phyloP scores from a whole-genome alignment of 2,797 vertebrate species.

The Lophius americanus region DNA sequence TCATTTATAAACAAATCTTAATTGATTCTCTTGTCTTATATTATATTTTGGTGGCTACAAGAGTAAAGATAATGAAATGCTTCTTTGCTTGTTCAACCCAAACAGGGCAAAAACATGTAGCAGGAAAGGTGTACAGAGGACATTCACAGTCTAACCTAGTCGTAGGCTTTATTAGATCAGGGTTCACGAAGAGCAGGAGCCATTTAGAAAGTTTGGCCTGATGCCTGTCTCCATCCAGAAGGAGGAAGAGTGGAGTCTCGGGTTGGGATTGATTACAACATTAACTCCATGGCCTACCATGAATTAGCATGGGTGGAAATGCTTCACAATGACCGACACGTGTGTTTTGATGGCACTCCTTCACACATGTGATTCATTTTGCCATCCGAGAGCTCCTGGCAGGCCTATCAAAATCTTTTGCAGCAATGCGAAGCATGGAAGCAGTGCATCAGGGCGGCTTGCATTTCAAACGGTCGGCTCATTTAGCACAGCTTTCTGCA shows the following conservation, averaged over 20 bases:
- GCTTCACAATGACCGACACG: slow-evolving; percentile 69
- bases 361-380: slow-evolving; percentile 66
- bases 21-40: too few relatives aligned
- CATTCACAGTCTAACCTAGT: slow-evolving; percentile 51
- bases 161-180: slow-evolving; percentile 59
- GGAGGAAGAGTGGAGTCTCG: slow-evolving; percentile 61
- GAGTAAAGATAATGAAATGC: neutral
- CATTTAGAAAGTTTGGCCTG: slow-evolving; percentile 72
- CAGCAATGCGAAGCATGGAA: slow-evolving; percentile 71
- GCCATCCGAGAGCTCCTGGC: slow-evolving; percentile 69
- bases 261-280: slow-evolving; percentile 73
- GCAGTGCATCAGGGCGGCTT: slow-evolving; percentile 71
- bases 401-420: slow-evolving; percentile 55
- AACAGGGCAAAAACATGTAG: slow-evolving; percentile 36
- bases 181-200: slow-evolving; percentile 57
- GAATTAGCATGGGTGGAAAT: slow-evolving; percentile 67
- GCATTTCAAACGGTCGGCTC: slow-evolving; percentile 77
- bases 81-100: slow-evolving; percentile 7
- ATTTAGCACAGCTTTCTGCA: slow-evolving; percentile 68
- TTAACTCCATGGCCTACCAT: slow-evolving; percentile 64
- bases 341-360: slow-evolving; percentile 66
- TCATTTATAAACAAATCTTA: too few relatives aligned
- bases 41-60: neutral
- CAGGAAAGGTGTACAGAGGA: slow-evolving; percentile 31
- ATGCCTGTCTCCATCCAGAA: slow-evolving; percentile 77